These are phyloP conservation scores for Poecilia latipinna DNA, from an alignment of 2,113 vertebrate species.

Conservation along the genomic window DNA sequence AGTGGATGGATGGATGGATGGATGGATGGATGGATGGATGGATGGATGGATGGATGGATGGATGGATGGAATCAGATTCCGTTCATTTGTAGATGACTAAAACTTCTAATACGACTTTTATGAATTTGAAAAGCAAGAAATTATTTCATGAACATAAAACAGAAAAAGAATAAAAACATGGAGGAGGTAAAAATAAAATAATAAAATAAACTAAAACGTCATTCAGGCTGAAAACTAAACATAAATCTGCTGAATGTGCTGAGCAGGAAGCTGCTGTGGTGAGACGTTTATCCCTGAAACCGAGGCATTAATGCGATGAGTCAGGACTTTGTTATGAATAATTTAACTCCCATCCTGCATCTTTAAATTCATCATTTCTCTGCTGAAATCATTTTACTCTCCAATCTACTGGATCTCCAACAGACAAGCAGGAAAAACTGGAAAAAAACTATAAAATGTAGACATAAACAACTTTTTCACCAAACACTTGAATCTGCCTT, in stretches of 20 bases:
- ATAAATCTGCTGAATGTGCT: conserved; percentile 21
- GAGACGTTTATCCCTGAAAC: conserved; percentile 26
- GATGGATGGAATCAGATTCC: too few relatives aligned
- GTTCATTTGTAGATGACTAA: too few relatives aligned
- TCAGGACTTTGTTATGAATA: conserved; percentile 37
- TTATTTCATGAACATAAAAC: neutral
- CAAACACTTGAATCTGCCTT: too few relatives aligned
- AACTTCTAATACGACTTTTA: too few relatives aligned
- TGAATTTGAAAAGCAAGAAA: neutral
- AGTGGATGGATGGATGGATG: too few relatives aligned
- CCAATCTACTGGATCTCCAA: neutral
- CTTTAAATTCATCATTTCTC: conserved; percentile 32
- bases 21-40: too few relatives aligned
- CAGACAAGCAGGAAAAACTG: neutral
- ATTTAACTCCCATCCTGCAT: conserved; percentile 43
- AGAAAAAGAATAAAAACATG: neutral
- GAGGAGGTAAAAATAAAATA: neutral
- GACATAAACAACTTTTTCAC: too few relatives aligned
- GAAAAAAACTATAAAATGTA: too few relatives aligned
- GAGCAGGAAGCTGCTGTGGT: neutral
- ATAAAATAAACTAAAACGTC: neutral
- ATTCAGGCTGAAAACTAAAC: conserved; percentile 10
- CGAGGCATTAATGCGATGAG: conserved; percentile 45
- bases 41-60: too few relatives aligned
- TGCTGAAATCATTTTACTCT: conserved; percentile 27